Evolutionary conservation across 1,140 invertebrate species (phyloP), one percentile per base, ranked within the genome.

Genomic region (Microplitis demolitor): DNA sequence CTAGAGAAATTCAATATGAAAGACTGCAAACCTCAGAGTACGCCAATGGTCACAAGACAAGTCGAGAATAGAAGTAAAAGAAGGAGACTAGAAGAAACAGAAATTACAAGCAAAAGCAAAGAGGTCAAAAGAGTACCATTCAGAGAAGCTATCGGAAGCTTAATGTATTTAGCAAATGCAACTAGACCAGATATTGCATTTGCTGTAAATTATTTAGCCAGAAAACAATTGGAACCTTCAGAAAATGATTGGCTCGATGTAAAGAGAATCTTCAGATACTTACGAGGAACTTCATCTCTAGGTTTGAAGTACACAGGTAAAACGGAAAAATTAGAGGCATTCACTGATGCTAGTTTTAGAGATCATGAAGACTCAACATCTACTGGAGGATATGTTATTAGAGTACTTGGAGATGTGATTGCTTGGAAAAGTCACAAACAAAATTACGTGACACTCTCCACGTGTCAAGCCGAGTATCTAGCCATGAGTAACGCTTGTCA

Each of bases 151-250:
- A 77, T 85, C 31, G 83, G 83, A 14, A 66, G 75, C 39, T 71
- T 88, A n/a, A 9, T 84, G 50, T 84, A 83, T 78, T 51, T 83
- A 5, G 66, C 78, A 4, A 56, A 78, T 45, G 76, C 70, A 6
- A 81, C 80, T 5, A 69, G 83, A 50, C 81, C 81, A 45, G 84
- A 87, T 72, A 81, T 86, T 6, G 56, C 76, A 0, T 84, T 76
- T 74, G 72, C 83, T 13, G 82, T 85, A 0, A 78, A 74, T 61
- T 51, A 76, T 9, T 50, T 82, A 24, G 79, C 78, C 53, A 74
- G 78, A 68, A 81, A 79, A 53, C 71, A 73, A 37, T 33, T 69
- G 14, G 66, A 74, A 13, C 74, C 76, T 2, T 39, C 39, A 62
- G 37, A 11, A 61, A 45, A 45, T 24, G 13, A 56, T 24, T 56